Evolutionary conservation across 1,140 invertebrate genomes (phyloP).

Genomic region (Hormaphis cornu): DNA sequence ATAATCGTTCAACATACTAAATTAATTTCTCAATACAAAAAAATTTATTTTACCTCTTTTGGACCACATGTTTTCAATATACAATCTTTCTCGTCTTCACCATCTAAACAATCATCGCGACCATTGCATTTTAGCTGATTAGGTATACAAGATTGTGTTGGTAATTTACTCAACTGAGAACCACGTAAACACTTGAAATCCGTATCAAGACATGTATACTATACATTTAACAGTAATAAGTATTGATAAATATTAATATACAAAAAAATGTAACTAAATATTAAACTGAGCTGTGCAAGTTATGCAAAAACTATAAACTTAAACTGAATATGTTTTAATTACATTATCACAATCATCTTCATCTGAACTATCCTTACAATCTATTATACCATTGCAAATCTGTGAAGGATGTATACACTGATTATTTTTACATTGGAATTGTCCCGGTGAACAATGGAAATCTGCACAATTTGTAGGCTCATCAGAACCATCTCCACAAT

Average conservation of each 20-base stretch:
- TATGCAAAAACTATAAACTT: neutral
- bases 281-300: neutral
- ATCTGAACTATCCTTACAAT: constrained; percentile 58
- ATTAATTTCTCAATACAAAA: no score
- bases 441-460: constrained; percentile 64
- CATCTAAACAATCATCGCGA: constrained; percentile 54
- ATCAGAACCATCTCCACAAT: constrained; percentile 70
- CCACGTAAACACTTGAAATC: constrained; percentile 40
- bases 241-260: neutral
- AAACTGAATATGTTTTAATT: neutral
- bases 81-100: constrained; percentile 63
- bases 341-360: constrained; percentile 43
- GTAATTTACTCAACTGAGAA: constrained; percentile 26
- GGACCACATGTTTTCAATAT: constrained; percentile 43
- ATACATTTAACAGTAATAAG: no score
- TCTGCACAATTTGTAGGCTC: constrained; percentile 58
- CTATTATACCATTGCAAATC: constrained; percentile 57
- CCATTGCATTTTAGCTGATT: constrained; percentile 54
- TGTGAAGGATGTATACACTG: constrained; percentile 59
- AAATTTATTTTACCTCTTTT: constrained; percentile 7
- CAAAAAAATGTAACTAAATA: neutral
- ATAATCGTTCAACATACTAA: no score
- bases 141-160: constrained; percentile 48
- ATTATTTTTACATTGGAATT: constrained; percentile 64
- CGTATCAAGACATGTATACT: constrained; percentile 38